Evolutionary conservation across 1,140 invertebrate species (phyloP), one percentile per base, ranked within the genome.

Genomic region (Zaprionus africanus): DNA sequence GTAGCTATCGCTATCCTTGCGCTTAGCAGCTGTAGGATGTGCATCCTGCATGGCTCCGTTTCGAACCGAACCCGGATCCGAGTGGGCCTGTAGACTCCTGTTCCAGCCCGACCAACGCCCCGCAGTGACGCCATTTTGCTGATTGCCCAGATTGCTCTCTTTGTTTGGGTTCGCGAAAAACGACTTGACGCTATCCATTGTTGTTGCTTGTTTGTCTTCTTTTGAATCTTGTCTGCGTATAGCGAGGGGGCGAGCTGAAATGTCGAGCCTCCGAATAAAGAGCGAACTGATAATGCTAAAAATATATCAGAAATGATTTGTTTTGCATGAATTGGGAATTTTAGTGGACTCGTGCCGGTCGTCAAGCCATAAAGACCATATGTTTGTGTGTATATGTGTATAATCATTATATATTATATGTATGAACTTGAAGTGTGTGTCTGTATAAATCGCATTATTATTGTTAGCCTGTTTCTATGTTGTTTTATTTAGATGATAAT

Each of bases 1-100:
- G 72, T 92, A 92, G 53, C 67, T 92, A 64, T 92, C 91, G 56
- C 78, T 92, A 38, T 92, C 91, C 82, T 92, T 92, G 66, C 84
- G 82, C 59, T 92, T 92, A 11, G 43, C 65, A 41, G 82, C 77
- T 24, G 56, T 76, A 4, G 68, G 76, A 46, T 77, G 77, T 5
- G 64, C 24, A 24, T 84, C 81, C 19, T 78, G 69, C 28, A 78
- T 80, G 41, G 57, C 28, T n/a, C 60, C 56, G 22, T 61, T 82
- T 19, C 19, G 46, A 12, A 51, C 57, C 24, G 85, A 19, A 54
- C 76, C 66, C 13, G 66, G 31, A 57, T 82, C 86, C n/a, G 79
- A 28, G 11, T 76, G 72, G 2, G 41, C 7, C 66, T 74, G 69
- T 31, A 78, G 61, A 49, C 71, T 73, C 19, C 73, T 71, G 63